A percentile compares a stretch with the other conserved stretches of the same genome.
These are phyloP conservation scores for Epizoanthus stellaris DNA, from an alignment of 92 coral and sea anemone species.

Conservation along the genomic window DNA sequence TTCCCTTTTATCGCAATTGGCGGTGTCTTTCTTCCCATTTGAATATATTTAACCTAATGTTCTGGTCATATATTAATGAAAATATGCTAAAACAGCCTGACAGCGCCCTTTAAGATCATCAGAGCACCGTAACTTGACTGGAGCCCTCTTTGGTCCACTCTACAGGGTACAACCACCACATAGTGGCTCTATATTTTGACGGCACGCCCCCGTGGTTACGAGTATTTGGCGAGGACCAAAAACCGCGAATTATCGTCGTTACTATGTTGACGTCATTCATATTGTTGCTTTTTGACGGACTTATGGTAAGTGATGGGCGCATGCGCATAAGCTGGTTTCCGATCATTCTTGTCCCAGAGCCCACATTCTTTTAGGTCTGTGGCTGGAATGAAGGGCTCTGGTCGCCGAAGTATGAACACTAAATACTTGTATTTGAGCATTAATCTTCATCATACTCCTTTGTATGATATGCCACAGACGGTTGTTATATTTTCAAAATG, in stretches of 20 bases:
- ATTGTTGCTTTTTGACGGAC: constrained; percentile 78
- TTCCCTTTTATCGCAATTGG: no score
- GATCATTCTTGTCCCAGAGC: no score
- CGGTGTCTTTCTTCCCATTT: no score
- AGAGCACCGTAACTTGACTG: neutral
- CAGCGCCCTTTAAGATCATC: neutral
- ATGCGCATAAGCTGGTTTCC: neutral
- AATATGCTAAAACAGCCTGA: neutral
- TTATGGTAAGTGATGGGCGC: constrained; percentile 71
- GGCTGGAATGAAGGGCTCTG: no score
- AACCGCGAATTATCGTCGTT: constrained; percentile 83
- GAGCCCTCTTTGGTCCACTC: neutral
- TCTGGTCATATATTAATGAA: no score
- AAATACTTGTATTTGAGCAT: no score
- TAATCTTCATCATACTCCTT: no score
- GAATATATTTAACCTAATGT: no score
- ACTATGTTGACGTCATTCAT: constrained; percentile 88
- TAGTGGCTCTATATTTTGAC: constrained; percentile 83
- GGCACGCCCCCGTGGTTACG: constrained; percentile 88
- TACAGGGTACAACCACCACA: constrained; percentile 87
- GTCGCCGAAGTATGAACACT: no score
- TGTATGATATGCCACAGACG: no score
- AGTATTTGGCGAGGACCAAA: constrained; percentile 89
- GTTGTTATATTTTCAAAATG: no score
- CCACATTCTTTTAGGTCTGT: no score